These are phyloP conservation scores for Carassius gibelio DNA, from an alignment of 2,113 vertebrate species.

Conservation along the genomic window DNA sequence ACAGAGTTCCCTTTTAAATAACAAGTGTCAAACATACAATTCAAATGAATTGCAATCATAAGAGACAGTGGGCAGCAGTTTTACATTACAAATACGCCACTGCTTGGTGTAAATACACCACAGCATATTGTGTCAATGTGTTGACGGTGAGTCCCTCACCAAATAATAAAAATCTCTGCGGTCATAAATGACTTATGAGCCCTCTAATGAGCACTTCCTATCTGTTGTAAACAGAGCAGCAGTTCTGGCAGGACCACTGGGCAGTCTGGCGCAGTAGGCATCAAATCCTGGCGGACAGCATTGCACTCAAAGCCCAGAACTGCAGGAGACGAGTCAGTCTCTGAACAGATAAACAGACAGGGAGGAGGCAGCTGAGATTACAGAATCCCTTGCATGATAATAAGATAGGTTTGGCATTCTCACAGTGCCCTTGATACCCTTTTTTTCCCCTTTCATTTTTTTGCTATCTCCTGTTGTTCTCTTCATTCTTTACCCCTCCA, in stretches of 20 bases:
- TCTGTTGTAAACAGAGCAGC: slow-evolving; percentile 59
- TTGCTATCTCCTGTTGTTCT: slow-evolving; percentile 52
- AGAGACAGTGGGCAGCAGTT: neutral
- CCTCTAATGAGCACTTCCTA: slow-evolving; percentile 55
- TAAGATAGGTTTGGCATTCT: slow-evolving; percentile 54
- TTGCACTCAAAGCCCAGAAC: slow-evolving; percentile 54
- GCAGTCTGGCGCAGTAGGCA: slow-evolving; percentile 51
- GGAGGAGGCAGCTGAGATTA: slow-evolving; percentile 50
- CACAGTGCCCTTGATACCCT: slow-evolving; percentile 8
- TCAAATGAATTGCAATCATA: slow-evolving; percentile 6
- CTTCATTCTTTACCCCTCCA: slow-evolving; percentile 23
- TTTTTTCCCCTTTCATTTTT: neutral
- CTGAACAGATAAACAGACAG: slow-evolving; percentile 56
- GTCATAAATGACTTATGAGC: slow-evolving; percentile 51
- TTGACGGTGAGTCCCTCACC: slow-evolving; percentile 41
- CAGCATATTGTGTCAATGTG: slow-evolving; percentile 35
- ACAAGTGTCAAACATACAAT: slow-evolving; percentile 32
- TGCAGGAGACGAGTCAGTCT: slow-evolving; percentile 54
- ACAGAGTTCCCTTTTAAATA: slow-evolving; percentile 2
- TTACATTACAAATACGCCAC: neutral
- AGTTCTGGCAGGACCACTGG: slow-evolving; percentile 54
- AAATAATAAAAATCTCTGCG: slow-evolving; percentile 48
- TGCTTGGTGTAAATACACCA: slow-evolving; percentile 27
- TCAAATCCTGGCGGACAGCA: slow-evolving; percentile 53
- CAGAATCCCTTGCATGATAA: slow-evolving; percentile 52